Percentiles rank a stretch among this genome's conserved stretches.
Evolutionary conservation across 2,888 invertebrate genomes (phyloP).

Genomic region (Cheilosia grossa): DNA sequence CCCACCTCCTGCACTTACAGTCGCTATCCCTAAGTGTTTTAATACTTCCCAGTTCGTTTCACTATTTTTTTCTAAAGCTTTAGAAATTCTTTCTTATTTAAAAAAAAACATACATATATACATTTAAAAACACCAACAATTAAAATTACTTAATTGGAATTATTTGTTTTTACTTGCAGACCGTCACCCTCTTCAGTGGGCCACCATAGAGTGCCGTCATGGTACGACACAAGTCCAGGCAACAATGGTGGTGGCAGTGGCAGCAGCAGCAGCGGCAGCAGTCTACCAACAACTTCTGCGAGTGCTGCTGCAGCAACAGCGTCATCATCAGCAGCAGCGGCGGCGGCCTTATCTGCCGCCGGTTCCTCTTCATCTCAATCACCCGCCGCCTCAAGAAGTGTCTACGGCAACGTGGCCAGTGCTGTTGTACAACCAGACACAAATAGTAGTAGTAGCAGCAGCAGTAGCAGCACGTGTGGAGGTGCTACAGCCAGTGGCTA

Average conservation of each 20-base stretch:
- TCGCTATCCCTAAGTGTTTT: no score
- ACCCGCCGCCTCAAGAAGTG: slow-evolving; percentile 79
- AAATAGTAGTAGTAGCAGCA: slow-evolving; percentile 75
- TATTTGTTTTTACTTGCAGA: slow-evolving; percentile 73
- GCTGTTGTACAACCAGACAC: slow-evolving; percentile 78
- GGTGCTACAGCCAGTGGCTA: slow-evolving; percentile 66
- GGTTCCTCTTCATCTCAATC: slow-evolving; percentile 76
- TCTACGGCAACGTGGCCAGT: slow-evolving; percentile 80
- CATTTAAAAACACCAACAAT: not conserved
- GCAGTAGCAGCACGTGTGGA: slow-evolving; percentile 72
- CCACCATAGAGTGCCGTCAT: slow-evolving; percentile 82
- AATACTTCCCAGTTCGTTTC: no score
- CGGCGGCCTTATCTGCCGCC: slow-evolving; percentile 33
- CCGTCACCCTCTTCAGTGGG: slow-evolving; percentile 78
- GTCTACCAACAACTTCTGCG: slow-evolving; percentile 77
- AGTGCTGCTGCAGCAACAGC: slow-evolving; percentile 77
- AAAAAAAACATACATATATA: not conserved
- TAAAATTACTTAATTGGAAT: slow-evolving; percentile 25
- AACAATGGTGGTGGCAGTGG: slow-evolving; percentile 82
- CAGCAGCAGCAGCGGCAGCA: slow-evolving; percentile 77
- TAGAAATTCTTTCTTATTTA: not conserved
- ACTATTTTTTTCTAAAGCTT: no score
- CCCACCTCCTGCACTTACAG: no score
- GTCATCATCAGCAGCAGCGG: slow-evolving; percentile 48
- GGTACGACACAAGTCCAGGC: slow-evolving; percentile 83